Evolutionary conservation across 2,888 invertebrate species (phyloP).

Genomic region (Orgyia antiqua): DNA sequence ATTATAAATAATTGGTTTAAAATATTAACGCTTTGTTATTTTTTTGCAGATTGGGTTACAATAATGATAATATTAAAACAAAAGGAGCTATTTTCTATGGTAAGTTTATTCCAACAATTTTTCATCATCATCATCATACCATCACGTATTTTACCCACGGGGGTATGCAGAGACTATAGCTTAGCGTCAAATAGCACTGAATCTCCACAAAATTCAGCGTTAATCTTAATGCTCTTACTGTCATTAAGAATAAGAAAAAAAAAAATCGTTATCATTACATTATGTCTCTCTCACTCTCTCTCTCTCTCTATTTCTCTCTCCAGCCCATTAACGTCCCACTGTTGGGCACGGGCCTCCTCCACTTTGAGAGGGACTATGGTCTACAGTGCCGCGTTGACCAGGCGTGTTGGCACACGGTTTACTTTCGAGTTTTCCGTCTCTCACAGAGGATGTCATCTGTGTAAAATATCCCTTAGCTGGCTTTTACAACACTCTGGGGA

Average conservation of each 20-base stretch:
- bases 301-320: too few species aligned
- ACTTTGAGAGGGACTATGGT: too few species aligned
- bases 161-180: background rate
- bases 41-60: constrained; percentile 39
- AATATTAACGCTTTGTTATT: constrained; percentile 21
- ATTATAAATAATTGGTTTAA: constrained; percentile 54
- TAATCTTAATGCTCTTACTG: background rate
- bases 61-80: constrained; percentile 11
- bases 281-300: background rate
- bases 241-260: background rate
- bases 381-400: too few species aligned
- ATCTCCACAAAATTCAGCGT: background rate
- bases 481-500: too few species aligned
- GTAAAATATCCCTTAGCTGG: too few species aligned
- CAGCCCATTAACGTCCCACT: too few species aligned
- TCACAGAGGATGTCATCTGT: too few species aligned
- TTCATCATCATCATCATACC: background rate
- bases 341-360: too few species aligned
- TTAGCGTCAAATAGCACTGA: background rate
- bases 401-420: too few species aligned
- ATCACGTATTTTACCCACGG: background rate
- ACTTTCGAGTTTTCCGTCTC: too few species aligned
- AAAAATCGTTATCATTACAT: background rate
- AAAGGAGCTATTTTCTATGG: constrained; percentile 11
- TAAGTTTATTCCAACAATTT: constrained; percentile 9